phyloP scores from a whole-genome alignment of 2,797 vertebrate species.

The Amblyraja radiata region DNA sequence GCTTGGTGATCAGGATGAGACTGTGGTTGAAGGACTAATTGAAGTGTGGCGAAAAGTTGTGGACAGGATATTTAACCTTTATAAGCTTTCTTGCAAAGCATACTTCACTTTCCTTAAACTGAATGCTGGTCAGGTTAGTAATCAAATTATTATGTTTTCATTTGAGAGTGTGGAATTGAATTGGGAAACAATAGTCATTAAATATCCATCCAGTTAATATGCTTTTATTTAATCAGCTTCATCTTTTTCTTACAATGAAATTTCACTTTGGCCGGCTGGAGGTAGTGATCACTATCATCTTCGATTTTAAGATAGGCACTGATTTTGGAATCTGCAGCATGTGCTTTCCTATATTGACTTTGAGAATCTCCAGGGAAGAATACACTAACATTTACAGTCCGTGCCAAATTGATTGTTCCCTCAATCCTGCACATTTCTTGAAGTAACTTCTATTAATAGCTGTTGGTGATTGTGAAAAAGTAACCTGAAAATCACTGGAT shows the following conservation, averaged over 20 bases:
- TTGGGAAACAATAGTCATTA: background rate
- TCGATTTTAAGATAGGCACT: background rate
- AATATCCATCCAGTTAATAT: background rate
- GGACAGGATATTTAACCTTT: slow-evolving; percentile 91
- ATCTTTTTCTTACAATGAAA: background rate
- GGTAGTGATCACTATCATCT: background rate
- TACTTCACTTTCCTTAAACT: slow-evolving; percentile 98
- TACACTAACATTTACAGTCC: background rate
- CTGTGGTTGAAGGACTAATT: slow-evolving; percentile 83
- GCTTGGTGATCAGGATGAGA: slow-evolving; percentile 80
- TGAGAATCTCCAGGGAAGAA: too few species aligned
- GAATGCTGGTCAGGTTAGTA: slow-evolving; percentile 83
- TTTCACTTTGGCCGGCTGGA: background rate
- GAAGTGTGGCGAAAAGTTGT: slow-evolving; percentile 88
- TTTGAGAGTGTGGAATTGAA: background rate
- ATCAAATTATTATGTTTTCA: background rate
- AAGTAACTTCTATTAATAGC: background rate
- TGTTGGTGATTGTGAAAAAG: background rate
- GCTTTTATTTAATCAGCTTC: background rate
- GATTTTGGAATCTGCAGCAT: background rate
- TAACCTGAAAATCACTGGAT: background rate
- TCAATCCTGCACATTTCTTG: background rate
- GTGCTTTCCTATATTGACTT: background rate
- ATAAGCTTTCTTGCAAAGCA: slow-evolving; percentile 88
- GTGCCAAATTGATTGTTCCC: background rate